A percentile compares a stretch with the other conserved stretches of the same genome.
phyloP scores from a whole-genome alignment of 2,888 invertebrate genomes.

The Aradus depressus region DNA sequence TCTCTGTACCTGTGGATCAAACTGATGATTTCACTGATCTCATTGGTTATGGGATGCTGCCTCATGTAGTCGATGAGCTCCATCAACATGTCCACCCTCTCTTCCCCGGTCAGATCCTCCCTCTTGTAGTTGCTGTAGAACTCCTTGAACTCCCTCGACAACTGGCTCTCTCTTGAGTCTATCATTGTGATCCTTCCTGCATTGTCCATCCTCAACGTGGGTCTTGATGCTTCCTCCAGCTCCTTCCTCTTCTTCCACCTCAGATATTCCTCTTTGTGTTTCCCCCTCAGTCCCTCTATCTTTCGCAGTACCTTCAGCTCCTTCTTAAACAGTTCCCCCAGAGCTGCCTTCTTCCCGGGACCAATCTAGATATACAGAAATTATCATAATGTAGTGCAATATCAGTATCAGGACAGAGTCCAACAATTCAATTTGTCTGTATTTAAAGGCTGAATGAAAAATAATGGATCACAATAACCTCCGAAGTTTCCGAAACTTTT shows the following conservation, averaged over 20 bases:
- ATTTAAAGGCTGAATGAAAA: too few relatives aligned
- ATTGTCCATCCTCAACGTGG: conserved; percentile 63
- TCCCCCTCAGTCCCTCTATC: conserved; percentile 54
- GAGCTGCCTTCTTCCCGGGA: conserved; percentile 49
- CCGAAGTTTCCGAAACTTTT: too few relatives aligned
- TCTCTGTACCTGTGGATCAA: too few relatives aligned
- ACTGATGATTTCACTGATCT: too few relatives aligned
- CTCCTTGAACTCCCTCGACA: conserved; percentile 60
- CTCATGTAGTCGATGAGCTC: too few relatives aligned
- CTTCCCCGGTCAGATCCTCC: conserved; percentile 45
- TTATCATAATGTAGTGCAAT: neutral
- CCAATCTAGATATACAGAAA: neutral
- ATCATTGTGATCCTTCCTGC: conserved; percentile 59
- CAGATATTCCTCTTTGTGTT: conserved; percentile 39
- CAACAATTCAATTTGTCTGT: too few relatives aligned
- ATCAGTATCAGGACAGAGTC: too few relatives aligned
- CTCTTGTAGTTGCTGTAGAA: conserved; percentile 43
- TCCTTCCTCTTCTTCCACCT: conserved; percentile 36
- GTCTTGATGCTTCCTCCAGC: conserved; percentile 55
- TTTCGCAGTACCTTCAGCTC: conserved; percentile 57
- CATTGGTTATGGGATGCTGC: too few relatives aligned
- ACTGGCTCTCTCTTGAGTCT: conserved; percentile 70
- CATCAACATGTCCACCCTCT: conserved; percentile 56
- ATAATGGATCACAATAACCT: too few relatives aligned
- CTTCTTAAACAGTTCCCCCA: conserved; percentile 56